Evolutionary conservation across 2,888 invertebrate genomes (phyloP).

Genomic region (Brassicogethes aeneus): DNA sequence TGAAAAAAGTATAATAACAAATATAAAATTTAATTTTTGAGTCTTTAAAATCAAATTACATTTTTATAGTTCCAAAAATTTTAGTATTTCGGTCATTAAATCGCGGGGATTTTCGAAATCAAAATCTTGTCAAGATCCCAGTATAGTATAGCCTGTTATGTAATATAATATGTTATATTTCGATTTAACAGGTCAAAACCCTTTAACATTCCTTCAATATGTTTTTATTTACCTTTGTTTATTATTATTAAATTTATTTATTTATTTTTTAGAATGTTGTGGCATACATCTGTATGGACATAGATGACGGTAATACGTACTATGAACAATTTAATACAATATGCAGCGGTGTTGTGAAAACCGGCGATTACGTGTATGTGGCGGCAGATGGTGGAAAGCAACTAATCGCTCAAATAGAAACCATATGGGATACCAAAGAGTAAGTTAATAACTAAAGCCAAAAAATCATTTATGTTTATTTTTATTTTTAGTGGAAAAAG

Average conservation of each 20-base stretch:
- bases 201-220: too few relatives aligned
- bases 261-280: slow-evolving; percentile 64
- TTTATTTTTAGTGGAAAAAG: slow-evolving; percentile 65
- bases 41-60: too few relatives aligned
- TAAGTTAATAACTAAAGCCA: slow-evolving; percentile 42
- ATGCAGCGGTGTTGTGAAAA: slow-evolving; percentile 74
- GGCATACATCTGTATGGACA: slow-evolving; percentile 54
- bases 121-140: too few relatives aligned
- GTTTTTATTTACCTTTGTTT: too few relatives aligned
- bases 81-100: too few relatives aligned
- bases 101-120: too few relatives aligned
- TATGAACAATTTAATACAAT: slow-evolving; percentile 89
- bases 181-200: too few relatives aligned
- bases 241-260: not conserved
- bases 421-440: slow-evolving; percentile 89
- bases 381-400: slow-evolving; percentile 85
- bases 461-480: not conserved
- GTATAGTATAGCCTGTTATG: too few relatives aligned
- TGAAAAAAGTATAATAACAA: too few relatives aligned
- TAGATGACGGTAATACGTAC: slow-evolving; percentile 72
- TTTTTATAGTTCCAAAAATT: too few relatives aligned
- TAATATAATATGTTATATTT: too few relatives aligned
- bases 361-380: slow-evolving; percentile 92
- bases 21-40: too few relatives aligned
- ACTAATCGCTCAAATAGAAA: slow-evolving; percentile 86